phyloP scores from a whole-genome alignment of 2,888 invertebrate species.

The Drosophila macrospina region DNA sequence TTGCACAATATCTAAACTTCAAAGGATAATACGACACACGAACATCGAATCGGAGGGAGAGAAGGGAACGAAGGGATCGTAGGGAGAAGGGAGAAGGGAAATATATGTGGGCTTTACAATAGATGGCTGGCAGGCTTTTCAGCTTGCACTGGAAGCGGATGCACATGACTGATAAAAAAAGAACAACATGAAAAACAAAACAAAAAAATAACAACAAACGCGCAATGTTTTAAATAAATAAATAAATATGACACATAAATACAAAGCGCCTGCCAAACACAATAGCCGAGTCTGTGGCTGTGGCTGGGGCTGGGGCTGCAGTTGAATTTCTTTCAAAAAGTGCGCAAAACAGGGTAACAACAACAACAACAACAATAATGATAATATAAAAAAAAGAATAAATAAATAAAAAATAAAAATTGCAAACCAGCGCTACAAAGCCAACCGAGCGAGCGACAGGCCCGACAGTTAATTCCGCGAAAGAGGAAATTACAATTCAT shows the following conservation, averaged over 20 bases:
- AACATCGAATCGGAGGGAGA: not conserved
- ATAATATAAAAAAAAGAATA: constrained; percentile 8
- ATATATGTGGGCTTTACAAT: constrained; percentile 18
- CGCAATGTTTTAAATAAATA: constrained; percentile 70
- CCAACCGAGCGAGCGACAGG: constrained; percentile 62
- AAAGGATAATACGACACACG: constrained; percentile 38
- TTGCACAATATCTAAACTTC: constrained; percentile 41
- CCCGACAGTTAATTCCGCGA: constrained; percentile 85
- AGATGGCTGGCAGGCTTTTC: constrained; percentile 37
- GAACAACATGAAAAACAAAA: constrained; percentile 7
- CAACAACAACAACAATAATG: constrained; percentile 23
- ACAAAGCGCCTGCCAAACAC: constrained; percentile 51
- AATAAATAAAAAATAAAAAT: constrained; percentile 44
- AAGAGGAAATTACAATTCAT: constrained; percentile 85
- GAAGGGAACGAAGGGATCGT: not conserved
- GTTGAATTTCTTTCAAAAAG: constrained; percentile 29
- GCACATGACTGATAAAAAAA: constrained; percentile 48
- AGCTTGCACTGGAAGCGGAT: constrained; percentile 40
- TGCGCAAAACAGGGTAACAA: constrained; percentile 35
- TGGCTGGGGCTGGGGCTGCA: constrained; percentile 9
- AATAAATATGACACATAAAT: constrained; percentile 78
- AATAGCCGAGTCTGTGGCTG: constrained; percentile 39
- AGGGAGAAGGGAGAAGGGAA: not conserved
- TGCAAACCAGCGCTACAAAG: constrained; percentile 47
- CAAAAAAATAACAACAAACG: constrained; percentile 49